A percentile compares a stretch with the other conserved stretches of the same genome.
Evolutionary conservation across 2,888 invertebrate genomes (phyloP).

Genomic region (Leptopterna dolabrata): DNA sequence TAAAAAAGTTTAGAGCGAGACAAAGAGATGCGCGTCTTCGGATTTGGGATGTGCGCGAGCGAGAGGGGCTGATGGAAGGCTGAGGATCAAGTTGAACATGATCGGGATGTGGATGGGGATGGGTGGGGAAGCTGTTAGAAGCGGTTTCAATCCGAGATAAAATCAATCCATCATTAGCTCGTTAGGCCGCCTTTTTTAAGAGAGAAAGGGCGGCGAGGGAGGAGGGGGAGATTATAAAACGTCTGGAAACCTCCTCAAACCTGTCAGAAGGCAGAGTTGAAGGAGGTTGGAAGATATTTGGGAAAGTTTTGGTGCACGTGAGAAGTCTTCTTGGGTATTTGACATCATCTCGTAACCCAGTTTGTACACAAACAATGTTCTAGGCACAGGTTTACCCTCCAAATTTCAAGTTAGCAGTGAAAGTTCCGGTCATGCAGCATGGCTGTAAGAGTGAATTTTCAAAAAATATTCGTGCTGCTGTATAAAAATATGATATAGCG

Average conservation of each 20-base stretch:
- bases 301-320: background rate
- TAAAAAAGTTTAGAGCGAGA: background rate
- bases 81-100: background rate
- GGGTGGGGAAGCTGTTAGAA: background rate
- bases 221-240: background rate
- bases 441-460: too few relatives aligned
- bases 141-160: background rate
- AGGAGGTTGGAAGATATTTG: background rate
- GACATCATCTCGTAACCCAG: too few relatives aligned
- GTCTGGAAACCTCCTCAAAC: background rate
- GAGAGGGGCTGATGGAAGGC: background rate
- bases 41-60: background rate
- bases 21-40: background rate
- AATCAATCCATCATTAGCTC: slow-evolving; percentile 29
- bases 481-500: too few relatives aligned
- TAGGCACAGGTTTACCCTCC: too few relatives aligned
- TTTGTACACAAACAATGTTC: too few relatives aligned
- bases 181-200: slow-evolving; percentile 30
- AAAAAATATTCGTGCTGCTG: too few relatives aligned
- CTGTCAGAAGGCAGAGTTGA: background rate
- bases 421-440: too few relatives aligned
- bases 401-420: too few relatives aligned
- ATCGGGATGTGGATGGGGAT: background rate
- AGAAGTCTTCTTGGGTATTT: too few relatives aligned
- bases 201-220: too few relatives aligned